Percentiles rank a stretch among this genome's conserved stretches.
These are phyloP conservation scores for Columba livia DNA, from an alignment of 2,113 vertebrate species.

Conservation along the genomic window DNA sequence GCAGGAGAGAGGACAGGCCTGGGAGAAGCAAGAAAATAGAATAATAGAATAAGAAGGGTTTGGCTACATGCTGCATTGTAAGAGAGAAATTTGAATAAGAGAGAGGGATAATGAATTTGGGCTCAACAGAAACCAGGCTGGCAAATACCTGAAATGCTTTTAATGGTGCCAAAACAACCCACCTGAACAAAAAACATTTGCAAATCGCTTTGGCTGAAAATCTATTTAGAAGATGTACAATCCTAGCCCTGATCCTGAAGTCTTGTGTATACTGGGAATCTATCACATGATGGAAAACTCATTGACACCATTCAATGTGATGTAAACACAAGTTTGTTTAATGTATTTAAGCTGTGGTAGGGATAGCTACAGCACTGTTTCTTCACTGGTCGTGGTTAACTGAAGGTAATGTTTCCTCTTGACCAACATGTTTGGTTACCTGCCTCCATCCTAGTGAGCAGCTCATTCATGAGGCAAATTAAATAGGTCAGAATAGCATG, in stretches of 20 bases:
- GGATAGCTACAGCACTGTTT: background rate
- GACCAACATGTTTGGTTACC: background rate
- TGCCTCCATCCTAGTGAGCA: background rate
- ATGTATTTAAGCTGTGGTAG: background rate
- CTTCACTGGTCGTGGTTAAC: background rate
- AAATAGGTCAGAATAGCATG: background rate
- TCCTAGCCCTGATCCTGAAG: background rate
- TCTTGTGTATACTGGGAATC: background rate
- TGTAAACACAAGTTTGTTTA: background rate
- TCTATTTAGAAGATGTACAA: background rate
- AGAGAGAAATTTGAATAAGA: background rate
- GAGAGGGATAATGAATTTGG: background rate
- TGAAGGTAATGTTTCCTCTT: background rate
- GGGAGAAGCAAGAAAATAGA: background rate
- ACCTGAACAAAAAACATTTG: background rate
- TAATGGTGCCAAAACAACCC: background rate
- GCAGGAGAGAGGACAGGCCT: background rate
- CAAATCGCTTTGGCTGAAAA: background rate
- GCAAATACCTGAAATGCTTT: background rate
- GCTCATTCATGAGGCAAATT: background rate
- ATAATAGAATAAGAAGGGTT: background rate
- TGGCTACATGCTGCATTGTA: background rate
- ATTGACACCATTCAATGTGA: background rate
- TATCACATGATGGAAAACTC: background rate
- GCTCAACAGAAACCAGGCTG: background rate